These are phyloP conservation scores for Todus mexicanus DNA, from an alignment of 2,797 vertebrate genomes.

Conservation along the genomic window DNA sequence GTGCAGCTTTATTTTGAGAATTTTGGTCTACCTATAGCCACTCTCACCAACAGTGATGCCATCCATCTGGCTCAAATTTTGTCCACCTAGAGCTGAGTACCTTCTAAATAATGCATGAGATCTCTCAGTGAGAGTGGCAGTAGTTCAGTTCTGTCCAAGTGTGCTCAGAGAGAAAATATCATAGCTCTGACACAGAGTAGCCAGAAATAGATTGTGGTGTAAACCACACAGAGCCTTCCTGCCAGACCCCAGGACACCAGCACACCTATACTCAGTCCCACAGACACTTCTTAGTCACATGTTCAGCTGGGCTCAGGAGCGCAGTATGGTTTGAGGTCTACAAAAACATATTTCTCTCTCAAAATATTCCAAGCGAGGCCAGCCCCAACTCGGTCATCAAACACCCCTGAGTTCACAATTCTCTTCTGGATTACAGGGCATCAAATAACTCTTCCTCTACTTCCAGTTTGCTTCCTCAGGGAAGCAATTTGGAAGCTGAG, in stretches of 20 bases:
- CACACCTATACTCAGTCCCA: background rate
- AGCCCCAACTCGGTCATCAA: background rate
- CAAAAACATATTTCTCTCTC: background rate
- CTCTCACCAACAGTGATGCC: background rate
- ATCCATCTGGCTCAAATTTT: background rate
- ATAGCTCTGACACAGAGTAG: background rate
- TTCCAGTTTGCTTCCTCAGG: background rate
- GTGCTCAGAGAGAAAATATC: background rate
- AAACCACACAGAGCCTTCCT: background rate
- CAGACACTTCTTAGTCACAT: background rate
- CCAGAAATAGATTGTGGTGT: background rate
- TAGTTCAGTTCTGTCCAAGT: background rate
- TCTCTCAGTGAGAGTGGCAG: background rate
- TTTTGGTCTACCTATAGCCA: background rate
- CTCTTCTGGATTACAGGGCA: background rate
- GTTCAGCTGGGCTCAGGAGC: background rate
- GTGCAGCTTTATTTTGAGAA: background rate
- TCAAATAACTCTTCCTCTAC: background rate
- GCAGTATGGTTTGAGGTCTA: background rate
- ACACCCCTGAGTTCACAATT: background rate
- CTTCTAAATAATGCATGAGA: background rate
- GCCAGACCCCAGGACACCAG: background rate
- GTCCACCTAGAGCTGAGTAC: background rate
- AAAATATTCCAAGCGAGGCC: background rate
- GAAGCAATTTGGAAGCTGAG: background rate